Percentiles rank a stretch among this genome's conserved stretches.
Conservation (phyloP, 1,140 invertebrate species). For the Pomacea maculata region DNA sequence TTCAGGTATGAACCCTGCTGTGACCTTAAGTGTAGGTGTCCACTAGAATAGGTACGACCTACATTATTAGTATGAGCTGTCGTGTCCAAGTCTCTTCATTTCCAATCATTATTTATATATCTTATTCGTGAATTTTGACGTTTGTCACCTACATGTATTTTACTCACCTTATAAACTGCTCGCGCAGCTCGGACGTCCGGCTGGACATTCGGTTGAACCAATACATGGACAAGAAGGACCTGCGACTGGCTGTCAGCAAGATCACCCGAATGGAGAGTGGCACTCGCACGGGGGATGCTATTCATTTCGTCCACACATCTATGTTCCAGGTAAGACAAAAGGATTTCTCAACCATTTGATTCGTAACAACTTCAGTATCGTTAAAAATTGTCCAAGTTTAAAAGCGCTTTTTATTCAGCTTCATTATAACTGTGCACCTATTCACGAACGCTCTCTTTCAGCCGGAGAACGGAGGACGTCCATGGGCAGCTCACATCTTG, state of each 20-base stretch:
- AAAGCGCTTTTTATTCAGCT: too few species aligned
- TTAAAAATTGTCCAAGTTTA: too few species aligned
- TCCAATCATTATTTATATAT: too few species aligned
- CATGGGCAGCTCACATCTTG: constrained; percentile 38
- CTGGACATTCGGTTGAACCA: constrained; percentile 33
- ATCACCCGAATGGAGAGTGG: constrained; percentile 30
- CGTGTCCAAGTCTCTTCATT: too few species aligned
- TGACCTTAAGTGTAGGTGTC: too few species aligned
- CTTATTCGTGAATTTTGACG: too few species aligned
- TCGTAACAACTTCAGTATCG: too few species aligned
- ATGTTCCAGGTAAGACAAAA: constrained; percentile 34
- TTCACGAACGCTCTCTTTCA: not conserved
- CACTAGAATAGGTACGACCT: too few species aligned
- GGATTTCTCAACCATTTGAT: too few species aligned
- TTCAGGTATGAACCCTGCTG: constrained; percentile 9
- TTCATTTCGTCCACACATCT: constrained; percentile 34
- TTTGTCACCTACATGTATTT: too few species aligned
- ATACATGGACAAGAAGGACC: constrained; percentile 15
- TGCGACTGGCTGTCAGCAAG: constrained; percentile 34
- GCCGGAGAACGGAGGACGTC: constrained; percentile 34
- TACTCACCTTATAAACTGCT: not conserved
- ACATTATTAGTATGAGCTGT: too few species aligned
- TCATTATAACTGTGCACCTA: too few species aligned
- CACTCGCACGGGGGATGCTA: constrained; percentile 40
- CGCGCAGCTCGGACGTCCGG: constrained; percentile 28